Conservation (phyloP, 2,113 vertebrate species). For the Rhabdomys dilectus region DNA sequence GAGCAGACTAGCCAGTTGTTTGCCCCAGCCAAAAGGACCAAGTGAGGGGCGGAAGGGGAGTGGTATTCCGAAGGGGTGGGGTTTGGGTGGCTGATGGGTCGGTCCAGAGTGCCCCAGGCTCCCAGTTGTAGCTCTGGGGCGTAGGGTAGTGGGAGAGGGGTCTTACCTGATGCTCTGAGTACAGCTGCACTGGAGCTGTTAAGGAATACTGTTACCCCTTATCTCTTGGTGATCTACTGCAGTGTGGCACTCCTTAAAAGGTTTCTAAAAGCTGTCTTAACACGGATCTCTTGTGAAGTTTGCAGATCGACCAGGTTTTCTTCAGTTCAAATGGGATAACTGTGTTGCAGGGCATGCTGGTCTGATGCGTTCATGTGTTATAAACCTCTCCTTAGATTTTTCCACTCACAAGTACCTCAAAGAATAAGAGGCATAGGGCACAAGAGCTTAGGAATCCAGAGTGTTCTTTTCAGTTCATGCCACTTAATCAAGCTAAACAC, state of each 20-base stretch:
- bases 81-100: too few species aligned
- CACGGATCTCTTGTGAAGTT: background rate
- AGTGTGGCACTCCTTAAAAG: background rate
- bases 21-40: too few species aligned
- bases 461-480: background rate
- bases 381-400: background rate
- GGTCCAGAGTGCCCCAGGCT: too few species aligned
- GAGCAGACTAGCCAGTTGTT: too few species aligned
- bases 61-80: too few species aligned
- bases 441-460: conserved; percentile 47
- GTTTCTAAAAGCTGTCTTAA: background rate
- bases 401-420: background rate
- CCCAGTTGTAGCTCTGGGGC: too few species aligned
- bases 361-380: background rate
- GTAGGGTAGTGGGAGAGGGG: too few species aligned
- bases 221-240: background rate
- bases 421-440: background rate
- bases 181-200: conserved; percentile 24
- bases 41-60: too few species aligned
- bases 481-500: background rate
- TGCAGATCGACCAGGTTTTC: background rate
- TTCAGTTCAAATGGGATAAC: background rate
- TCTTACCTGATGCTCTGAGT: too few species aligned
- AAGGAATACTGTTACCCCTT: conserved; percentile 22
- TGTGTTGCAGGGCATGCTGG: background rate